phyloP scores from a whole-genome alignment of 2,888 invertebrate species.

The Tinea semifulvella region DNA sequence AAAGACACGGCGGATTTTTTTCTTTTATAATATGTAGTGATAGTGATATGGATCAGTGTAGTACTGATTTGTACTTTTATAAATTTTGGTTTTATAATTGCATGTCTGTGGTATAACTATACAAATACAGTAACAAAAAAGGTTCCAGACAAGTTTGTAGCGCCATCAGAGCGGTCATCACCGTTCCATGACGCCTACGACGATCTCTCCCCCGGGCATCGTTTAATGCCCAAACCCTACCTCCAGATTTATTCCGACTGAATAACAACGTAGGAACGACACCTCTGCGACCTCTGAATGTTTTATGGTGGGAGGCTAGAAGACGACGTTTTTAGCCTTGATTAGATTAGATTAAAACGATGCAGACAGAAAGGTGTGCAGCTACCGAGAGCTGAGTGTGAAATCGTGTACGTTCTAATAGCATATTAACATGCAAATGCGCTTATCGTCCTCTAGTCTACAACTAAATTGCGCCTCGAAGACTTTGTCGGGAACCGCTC shows the following conservation, averaged over 20 bases:
- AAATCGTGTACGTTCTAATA: conserved; percentile 12
- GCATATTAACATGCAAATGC: conserved; percentile 14
- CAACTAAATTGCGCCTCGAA: conserved; percentile 12
- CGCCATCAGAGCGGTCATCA: conserved; percentile 57
- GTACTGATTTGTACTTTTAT: too few relatives aligned
- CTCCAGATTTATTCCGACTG: conserved; percentile 58
- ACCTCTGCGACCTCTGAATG: conserved; percentile 44
- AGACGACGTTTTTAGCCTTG: conserved; percentile 44
- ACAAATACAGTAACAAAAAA: conserved; percentile 29
- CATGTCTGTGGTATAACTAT: too few relatives aligned
- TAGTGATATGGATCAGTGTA: too few relatives aligned
- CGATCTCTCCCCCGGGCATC: conserved; percentile 57
- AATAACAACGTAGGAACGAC: conserved; percentile 45
- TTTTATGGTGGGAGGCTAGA: conserved; percentile 38
- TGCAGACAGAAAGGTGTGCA: conserved; percentile 6
- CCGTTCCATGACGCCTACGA: conserved; percentile 29
- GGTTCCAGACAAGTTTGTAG: conserved; percentile 54
- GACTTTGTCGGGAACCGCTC: conserved; percentile 5
- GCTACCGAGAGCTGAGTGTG: conserved; percentile 9
- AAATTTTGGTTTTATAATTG: too few relatives aligned
- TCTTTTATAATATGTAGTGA: too few relatives aligned
- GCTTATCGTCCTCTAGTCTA: conserved; percentile 13
- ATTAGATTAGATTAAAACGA: conserved; percentile 34
- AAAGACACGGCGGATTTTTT: too few relatives aligned
- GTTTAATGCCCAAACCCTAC: conserved; percentile 36